These are phyloP conservation scores for Neoscelio sp. DNA, from an alignment of 2,888 invertebrate species.

Conservation along the genomic window DNA sequence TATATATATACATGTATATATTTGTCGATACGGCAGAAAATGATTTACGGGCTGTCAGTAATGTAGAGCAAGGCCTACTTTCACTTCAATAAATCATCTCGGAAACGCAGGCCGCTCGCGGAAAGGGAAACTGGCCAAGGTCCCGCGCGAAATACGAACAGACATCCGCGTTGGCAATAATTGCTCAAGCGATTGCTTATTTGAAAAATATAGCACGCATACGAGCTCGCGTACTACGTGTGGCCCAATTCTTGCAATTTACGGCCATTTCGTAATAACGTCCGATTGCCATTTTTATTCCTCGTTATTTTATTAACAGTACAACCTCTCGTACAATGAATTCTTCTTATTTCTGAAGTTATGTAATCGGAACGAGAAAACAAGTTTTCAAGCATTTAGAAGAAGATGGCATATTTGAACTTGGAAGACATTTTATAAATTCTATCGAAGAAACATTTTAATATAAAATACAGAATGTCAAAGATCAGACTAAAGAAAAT, in stretches of 20 bases:
- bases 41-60: background rate
- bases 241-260: slow-evolving; percentile 82
- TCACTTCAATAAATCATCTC: slow-evolving; percentile 60
- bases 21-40: slow-evolving; percentile 16
- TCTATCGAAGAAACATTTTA: background rate
- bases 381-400: slow-evolving; percentile 36
- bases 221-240: slow-evolving; percentile 66
- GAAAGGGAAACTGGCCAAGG: slow-evolving; percentile 82
- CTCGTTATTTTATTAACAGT: slow-evolving; percentile 61
- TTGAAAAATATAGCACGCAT: slow-evolving; percentile 70
- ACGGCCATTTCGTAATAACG: slow-evolving; percentile 78
- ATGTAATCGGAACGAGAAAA: slow-evolving; percentile 36
- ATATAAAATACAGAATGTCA: no score
- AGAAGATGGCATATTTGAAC: slow-evolving; percentile 19
- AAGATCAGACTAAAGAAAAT: no score
- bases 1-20: no score
- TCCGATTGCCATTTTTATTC: slow-evolving; percentile 71
- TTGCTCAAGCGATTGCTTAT: slow-evolving; percentile 76
- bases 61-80: slow-evolving; percentile 48
- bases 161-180: slow-evolving; percentile 82
- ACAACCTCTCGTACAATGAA: slow-evolving; percentile 43
- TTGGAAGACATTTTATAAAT: background rate
- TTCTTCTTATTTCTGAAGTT: slow-evolving; percentile 35
- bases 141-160: slow-evolving; percentile 78
- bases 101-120: slow-evolving; percentile 58